These are phyloP conservation scores for Tigriopus japonicus DNA, from an alignment of 1,140 invertebrate species.

Conservation along the genomic window DNA sequence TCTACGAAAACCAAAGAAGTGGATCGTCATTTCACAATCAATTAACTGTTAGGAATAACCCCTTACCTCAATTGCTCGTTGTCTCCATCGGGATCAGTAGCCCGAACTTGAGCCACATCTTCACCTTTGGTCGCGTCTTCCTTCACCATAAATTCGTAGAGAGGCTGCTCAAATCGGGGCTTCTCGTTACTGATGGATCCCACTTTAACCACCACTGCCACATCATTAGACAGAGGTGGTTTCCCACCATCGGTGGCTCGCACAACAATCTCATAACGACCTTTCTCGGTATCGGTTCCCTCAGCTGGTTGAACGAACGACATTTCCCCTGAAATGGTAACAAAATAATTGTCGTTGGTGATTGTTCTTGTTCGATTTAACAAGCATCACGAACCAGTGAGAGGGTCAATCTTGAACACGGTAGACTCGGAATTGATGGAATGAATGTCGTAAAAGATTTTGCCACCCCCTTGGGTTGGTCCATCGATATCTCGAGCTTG, in stretches of 20 bases:
- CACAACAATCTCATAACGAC: conserved; percentile 43
- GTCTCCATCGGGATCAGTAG: conserved; percentile 52
- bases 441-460: conserved; percentile 42
- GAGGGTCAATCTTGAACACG: conserved; percentile 38
- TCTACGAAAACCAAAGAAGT: background rate
- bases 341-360: too few relatives aligned
- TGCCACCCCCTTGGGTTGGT: conserved; percentile 42
- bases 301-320: conserved; percentile 36
- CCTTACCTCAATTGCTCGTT: conserved; percentile 43
- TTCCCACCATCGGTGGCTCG: conserved; percentile 43
- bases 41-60: background rate
- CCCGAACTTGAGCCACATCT: conserved; percentile 44
- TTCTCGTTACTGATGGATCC: conserved; percentile 27
- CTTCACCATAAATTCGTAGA: conserved; percentile 35
- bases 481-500: conserved; percentile 47
- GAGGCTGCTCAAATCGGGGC: conserved; percentile 29
- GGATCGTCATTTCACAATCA: background rate
- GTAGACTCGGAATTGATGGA: conserved; percentile 38
- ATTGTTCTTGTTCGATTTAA: too few relatives aligned
- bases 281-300: conserved; percentile 42
- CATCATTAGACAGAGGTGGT: conserved; percentile 37
- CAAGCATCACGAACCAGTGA: conserved; percentile 33
- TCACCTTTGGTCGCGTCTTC: conserved; percentile 47
- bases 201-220: conserved; percentile 20
- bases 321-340: conserved; percentile 28